Evolutionary conservation across 2,797 vertebrate genomes (phyloP).

Genomic region (Neosilurus hyrtlii): DNA sequence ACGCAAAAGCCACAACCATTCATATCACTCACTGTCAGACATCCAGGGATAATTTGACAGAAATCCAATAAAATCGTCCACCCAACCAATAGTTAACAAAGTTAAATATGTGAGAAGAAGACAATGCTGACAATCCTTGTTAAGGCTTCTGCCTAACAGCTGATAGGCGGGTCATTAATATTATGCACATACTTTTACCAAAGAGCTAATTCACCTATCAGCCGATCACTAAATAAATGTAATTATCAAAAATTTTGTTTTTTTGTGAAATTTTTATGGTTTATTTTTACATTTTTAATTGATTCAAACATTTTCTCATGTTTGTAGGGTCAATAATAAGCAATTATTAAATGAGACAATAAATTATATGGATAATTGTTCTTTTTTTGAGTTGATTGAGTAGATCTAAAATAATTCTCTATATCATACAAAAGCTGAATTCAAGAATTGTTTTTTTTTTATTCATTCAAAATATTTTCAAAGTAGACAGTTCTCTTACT

Average conservation of each 20-base stretch:
- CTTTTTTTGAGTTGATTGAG: too few relatives aligned
- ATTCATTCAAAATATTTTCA: too few relatives aligned
- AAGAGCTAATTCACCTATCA: slow-evolving; percentile 35
- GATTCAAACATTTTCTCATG: too few relatives aligned
- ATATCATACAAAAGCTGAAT: too few relatives aligned
- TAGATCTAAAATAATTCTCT: too few relatives aligned
- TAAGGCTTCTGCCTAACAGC: background rate
- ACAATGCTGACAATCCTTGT: background rate
- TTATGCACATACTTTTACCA: slow-evolving; percentile 22
- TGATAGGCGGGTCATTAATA: slow-evolving; percentile 25
- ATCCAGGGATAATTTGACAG: background rate
- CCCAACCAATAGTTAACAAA: background rate
- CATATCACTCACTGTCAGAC: slow-evolving; percentile 1
- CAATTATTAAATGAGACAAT: too few relatives aligned
- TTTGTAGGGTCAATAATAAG: too few relatives aligned
- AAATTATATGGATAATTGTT: too few relatives aligned
- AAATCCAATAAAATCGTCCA: background rate
- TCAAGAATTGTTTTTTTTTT: too few relatives aligned
- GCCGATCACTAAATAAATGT: slow-evolving; percentile 64
- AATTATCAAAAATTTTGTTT: slow-evolving; percentile 61
- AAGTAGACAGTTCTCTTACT: too few relatives aligned
- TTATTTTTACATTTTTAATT: too few relatives aligned
- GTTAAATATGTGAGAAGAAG: background rate
- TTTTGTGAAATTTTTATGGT: too few relatives aligned
- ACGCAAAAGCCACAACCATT: background rate